Evolutionary conservation across 2,113 vertebrate genomes (phyloP).

Genomic region (Xerus inauris): DNA sequence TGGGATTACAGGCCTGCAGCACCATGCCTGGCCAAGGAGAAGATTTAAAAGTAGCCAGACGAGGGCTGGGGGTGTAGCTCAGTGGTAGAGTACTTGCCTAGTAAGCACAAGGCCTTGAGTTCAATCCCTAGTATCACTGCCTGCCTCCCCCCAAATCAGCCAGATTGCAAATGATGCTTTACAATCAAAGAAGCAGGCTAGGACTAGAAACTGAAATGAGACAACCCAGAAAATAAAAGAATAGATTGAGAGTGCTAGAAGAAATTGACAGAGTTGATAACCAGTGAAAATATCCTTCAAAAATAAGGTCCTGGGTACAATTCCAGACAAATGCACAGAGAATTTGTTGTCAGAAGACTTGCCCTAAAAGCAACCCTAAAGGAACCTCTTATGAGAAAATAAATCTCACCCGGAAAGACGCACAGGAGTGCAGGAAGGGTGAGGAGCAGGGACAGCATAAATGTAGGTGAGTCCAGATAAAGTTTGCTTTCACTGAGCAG

Average conservation of each 20-base stretch:
- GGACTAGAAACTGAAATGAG: neutral
- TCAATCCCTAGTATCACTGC: too few relatives aligned
- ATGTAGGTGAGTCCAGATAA: neutral
- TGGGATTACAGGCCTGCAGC: too few relatives aligned
- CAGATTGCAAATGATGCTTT: neutral
- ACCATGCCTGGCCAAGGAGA: too few relatives aligned
- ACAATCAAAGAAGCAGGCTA: neutral
- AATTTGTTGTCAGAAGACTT: neutral
- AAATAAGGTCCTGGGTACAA: neutral
- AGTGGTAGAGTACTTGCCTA: too few relatives aligned
- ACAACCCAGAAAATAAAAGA: neutral
- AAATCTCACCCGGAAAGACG: neutral
- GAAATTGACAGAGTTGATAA: neutral
- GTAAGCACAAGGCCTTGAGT: too few relatives aligned
- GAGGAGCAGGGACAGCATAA: neutral
- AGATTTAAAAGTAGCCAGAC: too few relatives aligned
- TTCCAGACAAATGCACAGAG: neutral
- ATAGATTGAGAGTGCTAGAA: neutral
- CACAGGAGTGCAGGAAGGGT: neutral
- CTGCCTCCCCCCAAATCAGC: neutral
- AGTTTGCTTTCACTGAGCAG: neutral
- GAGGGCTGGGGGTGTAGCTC: too few relatives aligned
- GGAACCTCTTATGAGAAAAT: neutral
- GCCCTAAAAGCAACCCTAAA: neutral
- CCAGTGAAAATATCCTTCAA: neutral